phyloP scores from a whole-genome alignment of 2,797 vertebrate species.

The Alouatta caraya region DNA sequence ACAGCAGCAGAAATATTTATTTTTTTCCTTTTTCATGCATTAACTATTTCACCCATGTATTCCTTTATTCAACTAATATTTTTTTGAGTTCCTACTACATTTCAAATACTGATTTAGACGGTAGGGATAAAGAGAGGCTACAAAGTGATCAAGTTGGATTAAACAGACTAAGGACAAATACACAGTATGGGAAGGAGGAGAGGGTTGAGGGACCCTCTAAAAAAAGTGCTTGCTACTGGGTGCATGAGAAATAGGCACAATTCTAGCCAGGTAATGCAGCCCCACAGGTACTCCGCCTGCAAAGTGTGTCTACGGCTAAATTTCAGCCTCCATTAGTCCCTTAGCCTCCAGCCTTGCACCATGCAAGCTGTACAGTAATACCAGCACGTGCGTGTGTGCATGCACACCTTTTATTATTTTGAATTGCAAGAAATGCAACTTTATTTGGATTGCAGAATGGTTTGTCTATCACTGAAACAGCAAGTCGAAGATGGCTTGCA shows the following conservation, averaged over 20 bases:
- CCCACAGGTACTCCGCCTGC: fast-evolving
- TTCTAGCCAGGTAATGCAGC: background rate
- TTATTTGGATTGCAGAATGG: background rate
- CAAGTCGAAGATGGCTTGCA: background rate
- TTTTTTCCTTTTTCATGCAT: background rate
- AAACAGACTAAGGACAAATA: background rate
- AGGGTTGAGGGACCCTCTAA: background rate
- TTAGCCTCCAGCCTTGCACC: background rate
- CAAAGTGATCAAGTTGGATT: background rate
- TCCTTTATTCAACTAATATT: background rate
- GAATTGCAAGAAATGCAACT: background rate
- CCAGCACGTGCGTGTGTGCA: fast-evolving
- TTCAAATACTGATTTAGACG: background rate
- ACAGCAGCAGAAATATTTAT: background rate
- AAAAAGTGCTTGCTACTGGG: fast-evolving
- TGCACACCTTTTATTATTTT: no score
- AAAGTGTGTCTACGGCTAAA: background rate
- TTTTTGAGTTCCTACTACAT: background rate
- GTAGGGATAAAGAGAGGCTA: background rate
- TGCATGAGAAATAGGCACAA: background rate
- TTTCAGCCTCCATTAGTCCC: background rate
- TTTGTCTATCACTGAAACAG: background rate
- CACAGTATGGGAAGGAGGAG: fast-evolving
- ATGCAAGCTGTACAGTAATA: fast-evolving
- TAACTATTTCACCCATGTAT: background rate